A percentile compares a stretch with the other conserved stretches of the same genome.
Evolutionary conservation across 2,113 vertebrate genomes (phyloP).

Genomic region (Dipodomys stephensi): DNA sequence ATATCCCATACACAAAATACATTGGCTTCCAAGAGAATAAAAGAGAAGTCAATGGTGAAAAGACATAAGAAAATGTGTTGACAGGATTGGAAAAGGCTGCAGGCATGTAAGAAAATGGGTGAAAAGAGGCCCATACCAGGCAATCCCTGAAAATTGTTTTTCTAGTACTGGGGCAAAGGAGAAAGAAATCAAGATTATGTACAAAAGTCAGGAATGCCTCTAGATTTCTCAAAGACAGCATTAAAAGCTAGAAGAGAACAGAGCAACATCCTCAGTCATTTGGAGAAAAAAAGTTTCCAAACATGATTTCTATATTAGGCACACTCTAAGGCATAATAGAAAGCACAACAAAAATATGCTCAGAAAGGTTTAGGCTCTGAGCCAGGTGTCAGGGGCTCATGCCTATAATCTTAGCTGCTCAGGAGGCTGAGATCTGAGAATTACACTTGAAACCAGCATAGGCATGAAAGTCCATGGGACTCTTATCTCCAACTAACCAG

Average conservation of each 20-base stretch:
- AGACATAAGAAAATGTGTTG: background rate
- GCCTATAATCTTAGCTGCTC: too few relatives aligned
- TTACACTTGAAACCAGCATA: too few relatives aligned
- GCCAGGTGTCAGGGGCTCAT: too few relatives aligned
- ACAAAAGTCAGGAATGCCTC: background rate
- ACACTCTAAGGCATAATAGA: background rate
- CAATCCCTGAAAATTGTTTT: background rate
- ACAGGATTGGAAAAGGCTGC: background rate
- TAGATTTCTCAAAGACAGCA: background rate
- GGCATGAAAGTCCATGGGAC: too few relatives aligned
- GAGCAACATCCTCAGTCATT: background rate
- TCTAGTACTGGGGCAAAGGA: background rate
- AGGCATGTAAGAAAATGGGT: background rate
- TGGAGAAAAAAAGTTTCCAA: background rate
- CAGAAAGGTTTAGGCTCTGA: too few relatives aligned
- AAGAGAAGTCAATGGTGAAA: background rate
- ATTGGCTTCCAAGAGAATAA: background rate
- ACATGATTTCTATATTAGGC: too few relatives aligned
- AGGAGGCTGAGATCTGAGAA: too few relatives aligned
- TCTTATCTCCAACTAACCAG: too few relatives aligned
- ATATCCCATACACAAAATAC: background rate
- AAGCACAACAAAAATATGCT: background rate
- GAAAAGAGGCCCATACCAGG: background rate
- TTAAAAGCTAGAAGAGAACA: background rate
- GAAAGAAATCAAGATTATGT: background rate